A percentile compares a stretch with the other conserved stretches of the same genome.
phyloP scores from a whole-genome alignment of 2,797 vertebrate species.

The Macrochelys suwanniensis region DNA sequence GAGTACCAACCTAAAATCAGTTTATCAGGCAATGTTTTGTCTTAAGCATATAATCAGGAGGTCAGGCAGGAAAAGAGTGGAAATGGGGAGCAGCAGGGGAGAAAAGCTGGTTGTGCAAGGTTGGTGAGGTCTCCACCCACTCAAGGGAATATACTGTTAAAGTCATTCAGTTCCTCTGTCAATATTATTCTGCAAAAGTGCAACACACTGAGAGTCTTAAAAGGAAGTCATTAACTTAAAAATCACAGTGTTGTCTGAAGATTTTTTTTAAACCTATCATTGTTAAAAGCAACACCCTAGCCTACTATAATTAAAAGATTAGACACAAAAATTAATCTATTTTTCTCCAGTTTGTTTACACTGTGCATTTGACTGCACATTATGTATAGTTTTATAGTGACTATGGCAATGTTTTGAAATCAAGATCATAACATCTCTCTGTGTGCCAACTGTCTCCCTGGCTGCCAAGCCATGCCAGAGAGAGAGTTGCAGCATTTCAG shows the following conservation, averaged over 20 bases:
- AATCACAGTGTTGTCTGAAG: neutral
- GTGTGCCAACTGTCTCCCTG: neutral
- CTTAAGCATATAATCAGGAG: neutral
- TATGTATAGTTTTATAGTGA: neutral
- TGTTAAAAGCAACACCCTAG: neutral
- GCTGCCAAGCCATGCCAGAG: neutral
- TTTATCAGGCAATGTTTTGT: slow-evolving; percentile 6
- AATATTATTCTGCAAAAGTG: neutral
- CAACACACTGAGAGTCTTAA: neutral
- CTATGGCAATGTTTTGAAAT: neutral
- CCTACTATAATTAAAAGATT: neutral
- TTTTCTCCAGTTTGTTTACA: neutral
- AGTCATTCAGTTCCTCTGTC: neutral
- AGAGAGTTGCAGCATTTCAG: neutral
- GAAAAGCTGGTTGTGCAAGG: neutral
- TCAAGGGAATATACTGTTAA: neutral
- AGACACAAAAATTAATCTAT: neutral
- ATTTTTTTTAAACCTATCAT: neutral
- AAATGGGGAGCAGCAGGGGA: neutral
- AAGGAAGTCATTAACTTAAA: neutral
- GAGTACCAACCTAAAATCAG: neutral
- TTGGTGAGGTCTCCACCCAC: neutral
- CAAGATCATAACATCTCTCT: neutral
- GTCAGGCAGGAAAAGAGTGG: neutral
- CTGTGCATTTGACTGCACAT: neutral